Percentiles rank a stretch among this genome's conserved stretches.
These are phyloP conservation scores for Masnerella sp. DNA, from an alignment of 2,888 invertebrate genomes.

Conservation along the genomic window DNA sequence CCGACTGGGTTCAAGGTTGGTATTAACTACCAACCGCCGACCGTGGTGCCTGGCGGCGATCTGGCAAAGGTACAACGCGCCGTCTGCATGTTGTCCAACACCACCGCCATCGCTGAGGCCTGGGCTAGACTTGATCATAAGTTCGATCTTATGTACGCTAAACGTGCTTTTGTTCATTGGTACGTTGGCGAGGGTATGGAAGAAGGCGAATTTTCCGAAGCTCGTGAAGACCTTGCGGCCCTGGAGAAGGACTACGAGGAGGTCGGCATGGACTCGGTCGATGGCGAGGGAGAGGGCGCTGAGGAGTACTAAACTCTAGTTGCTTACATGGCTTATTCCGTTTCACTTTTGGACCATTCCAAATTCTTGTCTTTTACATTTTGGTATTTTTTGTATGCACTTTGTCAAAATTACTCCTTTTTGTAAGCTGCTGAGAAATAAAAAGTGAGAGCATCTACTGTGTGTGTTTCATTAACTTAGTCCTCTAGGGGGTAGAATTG, in stretches of 20 bases:
- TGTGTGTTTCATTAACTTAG: too few species aligned
- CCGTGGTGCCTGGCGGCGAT: slow-evolving; percentile 9
- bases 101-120: slow-evolving; percentile 7
- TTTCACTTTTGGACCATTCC: too few species aligned
- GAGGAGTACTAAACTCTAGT: slow-evolving; percentile 14
- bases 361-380: too few species aligned
- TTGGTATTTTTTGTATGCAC: too few species aligned
- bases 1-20: too few species aligned
- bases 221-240: slow-evolving; percentile 6
- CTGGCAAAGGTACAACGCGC: slow-evolving; percentile 11
- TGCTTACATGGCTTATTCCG: too few species aligned
- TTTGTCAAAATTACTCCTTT: too few species aligned
- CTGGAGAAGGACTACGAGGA: slow-evolving; percentile 15
- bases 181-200: slow-evolving; percentile 15
- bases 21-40: slow-evolving; percentile 4
- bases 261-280: slow-evolving; percentile 12
- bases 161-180: slow-evolving; percentile 9
- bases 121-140: slow-evolving; percentile 10
- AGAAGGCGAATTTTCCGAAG: slow-evolving; percentile 10
- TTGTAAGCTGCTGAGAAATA: too few species aligned
- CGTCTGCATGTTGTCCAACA: slow-evolving; percentile 15
- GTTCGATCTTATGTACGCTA: slow-evolving; percentile 17
- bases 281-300: slow-evolving; percentile 14
- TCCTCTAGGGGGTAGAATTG: too few species aligned
- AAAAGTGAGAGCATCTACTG: too few species aligned